These are phyloP conservation scores for Zhuqinia jingwanae DNA, from an alignment of 2,888 invertebrate species.

Conservation along the genomic window DNA sequence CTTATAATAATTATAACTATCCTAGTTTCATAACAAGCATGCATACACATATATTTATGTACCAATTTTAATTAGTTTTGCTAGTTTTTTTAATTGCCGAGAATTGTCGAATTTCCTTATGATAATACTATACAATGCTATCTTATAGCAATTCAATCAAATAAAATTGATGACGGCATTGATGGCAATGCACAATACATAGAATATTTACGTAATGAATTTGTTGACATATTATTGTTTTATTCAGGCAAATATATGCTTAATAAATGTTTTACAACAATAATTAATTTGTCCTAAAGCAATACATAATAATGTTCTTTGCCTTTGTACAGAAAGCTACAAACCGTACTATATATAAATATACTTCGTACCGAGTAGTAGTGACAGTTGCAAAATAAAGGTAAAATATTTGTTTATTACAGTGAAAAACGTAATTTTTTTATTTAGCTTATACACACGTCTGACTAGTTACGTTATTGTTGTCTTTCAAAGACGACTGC, in stretches of 20 bases:
- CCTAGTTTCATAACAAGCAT: too few relatives aligned
- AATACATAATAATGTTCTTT: background rate
- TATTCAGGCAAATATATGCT: background rate
- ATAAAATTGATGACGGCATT: too few relatives aligned
- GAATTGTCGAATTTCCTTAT: too few relatives aligned
- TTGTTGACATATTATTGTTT: too few relatives aligned
- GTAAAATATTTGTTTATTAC: background rate
- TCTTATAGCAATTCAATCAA: too few relatives aligned
- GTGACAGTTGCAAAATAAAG: conserved; percentile 15
- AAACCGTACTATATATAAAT: conserved; percentile 23
- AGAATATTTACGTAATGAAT: too few relatives aligned
- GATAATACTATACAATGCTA: too few relatives aligned
- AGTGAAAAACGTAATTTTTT: conserved; percentile 26
- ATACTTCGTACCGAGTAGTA: background rate
- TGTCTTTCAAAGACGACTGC: conserved; percentile 60
- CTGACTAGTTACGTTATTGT: conserved; percentile 62
- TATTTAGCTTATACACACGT: conserved; percentile 45
- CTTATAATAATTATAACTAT: too few relatives aligned
- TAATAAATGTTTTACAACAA: background rate
- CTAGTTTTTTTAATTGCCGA: too few relatives aligned
- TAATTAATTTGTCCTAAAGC: conserved; percentile 38
- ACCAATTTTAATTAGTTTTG: too few relatives aligned
- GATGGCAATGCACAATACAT: too few relatives aligned
- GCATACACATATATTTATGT: too few relatives aligned
- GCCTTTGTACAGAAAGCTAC: conserved; percentile 42